Percentiles rank a stretch among this genome's conserved stretches.
Conservation (phyloP, 2,888 invertebrate genomes). For the Pheosia tremula region DNA sequence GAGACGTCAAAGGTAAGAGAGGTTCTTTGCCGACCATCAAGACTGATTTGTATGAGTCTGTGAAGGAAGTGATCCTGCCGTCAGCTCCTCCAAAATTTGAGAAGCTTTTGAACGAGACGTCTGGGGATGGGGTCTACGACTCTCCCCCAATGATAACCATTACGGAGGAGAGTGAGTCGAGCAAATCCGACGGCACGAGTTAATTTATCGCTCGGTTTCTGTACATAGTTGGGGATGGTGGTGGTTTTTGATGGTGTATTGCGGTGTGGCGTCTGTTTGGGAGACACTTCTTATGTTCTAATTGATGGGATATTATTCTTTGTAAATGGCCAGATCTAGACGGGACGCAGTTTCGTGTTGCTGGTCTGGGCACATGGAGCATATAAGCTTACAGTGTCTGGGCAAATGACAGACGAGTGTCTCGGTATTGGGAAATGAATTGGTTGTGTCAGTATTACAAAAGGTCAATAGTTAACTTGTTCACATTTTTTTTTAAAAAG, state of each 20-base stretch:
- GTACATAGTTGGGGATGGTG: constrained; percentile 49
- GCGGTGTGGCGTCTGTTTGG: constrained; percentile 13
- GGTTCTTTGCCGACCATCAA: constrained; percentile 73
- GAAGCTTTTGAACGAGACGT: constrained; percentile 81
- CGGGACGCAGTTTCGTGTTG: too few species aligned
- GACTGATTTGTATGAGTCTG: constrained; percentile 82
- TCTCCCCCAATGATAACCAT: constrained; percentile 78
- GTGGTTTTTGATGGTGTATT: constrained; percentile 27
- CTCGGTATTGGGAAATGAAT: too few species aligned
- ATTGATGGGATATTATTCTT: neutral
- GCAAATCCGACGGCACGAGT: constrained; percentile 71
- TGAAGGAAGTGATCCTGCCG: constrained; percentile 81
- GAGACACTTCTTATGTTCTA: neutral
- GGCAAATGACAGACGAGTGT: too few species aligned
- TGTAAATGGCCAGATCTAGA: too few species aligned
- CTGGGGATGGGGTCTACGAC: constrained; percentile 65
- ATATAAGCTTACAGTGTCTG: too few species aligned
- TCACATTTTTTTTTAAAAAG: too few species aligned
- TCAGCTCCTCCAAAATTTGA: constrained; percentile 85
- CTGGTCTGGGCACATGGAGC: too few species aligned
- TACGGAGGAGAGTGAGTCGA: constrained; percentile 75
- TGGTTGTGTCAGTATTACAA: too few species aligned
- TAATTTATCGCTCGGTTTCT: constrained; percentile 55
- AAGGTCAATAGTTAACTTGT: too few species aligned
- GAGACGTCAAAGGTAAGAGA: constrained; percentile 68